These are phyloP conservation scores for Cheumatopsyche charites DNA, from an alignment of 1,140 invertebrate genomes.

Conservation along the genomic window DNA sequence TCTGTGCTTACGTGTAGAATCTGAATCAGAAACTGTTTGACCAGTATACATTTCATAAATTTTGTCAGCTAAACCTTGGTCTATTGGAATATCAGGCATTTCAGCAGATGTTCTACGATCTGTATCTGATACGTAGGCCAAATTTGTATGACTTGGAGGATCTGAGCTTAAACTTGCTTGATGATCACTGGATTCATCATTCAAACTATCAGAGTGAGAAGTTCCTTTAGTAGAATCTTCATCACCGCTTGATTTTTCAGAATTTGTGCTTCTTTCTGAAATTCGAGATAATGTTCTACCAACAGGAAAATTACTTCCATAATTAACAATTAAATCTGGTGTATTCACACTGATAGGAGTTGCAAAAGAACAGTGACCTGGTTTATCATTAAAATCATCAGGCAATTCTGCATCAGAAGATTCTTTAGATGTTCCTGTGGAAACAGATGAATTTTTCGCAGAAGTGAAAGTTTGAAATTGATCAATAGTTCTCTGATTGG, in stretches of 20 bases:
- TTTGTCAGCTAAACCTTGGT: constrained; percentile 60
- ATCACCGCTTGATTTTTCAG: constrained; percentile 76
- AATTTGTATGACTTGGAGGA: constrained; percentile 72
- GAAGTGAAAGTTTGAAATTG: constrained; percentile 61
- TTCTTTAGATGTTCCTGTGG: constrained; percentile 66
- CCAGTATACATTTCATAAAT: constrained; percentile 62
- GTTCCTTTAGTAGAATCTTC: constrained; percentile 86
- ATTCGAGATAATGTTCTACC: constrained; percentile 81
- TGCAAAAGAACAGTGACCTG: constrained; percentile 73
- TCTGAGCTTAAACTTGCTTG: constrained; percentile 85
- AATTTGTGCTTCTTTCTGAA: constrained; percentile 85
- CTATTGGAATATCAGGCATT: constrained; percentile 80
- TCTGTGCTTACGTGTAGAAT: constrained; percentile 49
- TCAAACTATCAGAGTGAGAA: constrained; percentile 78
- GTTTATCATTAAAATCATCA: constrained; percentile 76
- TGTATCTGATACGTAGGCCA: constrained; percentile 74
- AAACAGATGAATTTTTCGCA: constrained; percentile 61
- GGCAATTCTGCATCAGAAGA: constrained; percentile 70
- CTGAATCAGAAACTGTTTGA: constrained; percentile 54
- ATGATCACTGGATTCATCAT: constrained; percentile 83
- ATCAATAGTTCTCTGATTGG: constrained; percentile 57
- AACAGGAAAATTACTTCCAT: constrained; percentile 72
- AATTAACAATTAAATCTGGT: constrained; percentile 72
- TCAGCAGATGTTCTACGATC: constrained; percentile 80
- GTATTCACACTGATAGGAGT: constrained; percentile 61